Base-by-base conservation (phyloP, 2,113 vertebrate genomes). In the Seriola aureovittata region DNA sequence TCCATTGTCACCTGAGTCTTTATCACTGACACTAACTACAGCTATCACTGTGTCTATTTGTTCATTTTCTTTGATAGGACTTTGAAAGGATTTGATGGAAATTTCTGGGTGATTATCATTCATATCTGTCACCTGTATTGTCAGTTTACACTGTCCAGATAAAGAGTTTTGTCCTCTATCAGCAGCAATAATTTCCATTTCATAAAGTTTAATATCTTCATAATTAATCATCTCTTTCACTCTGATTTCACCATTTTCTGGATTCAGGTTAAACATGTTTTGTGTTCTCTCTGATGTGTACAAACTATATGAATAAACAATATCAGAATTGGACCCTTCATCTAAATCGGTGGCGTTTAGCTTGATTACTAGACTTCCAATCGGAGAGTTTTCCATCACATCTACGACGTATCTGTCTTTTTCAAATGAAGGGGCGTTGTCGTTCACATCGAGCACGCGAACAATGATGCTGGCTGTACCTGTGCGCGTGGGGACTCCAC, bases 91-190 rank as follows among this genome's bases (percentile, higher is more conserved):
- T 74, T 95, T 95, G 2, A 97, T 91, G 0, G 92, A 93, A 32
- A 97, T 81, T 73, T 96, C 93, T 6, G 94, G 94, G 17, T 94
- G 91, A 13, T 95, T 95, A 5, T 95, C 94, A 78, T 95, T 95
- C 88, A 94, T 81, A 8, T 96, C 96, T 6, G 44, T 90, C 52
- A 96, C 88, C 12, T 91, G 89, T 52, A 96, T 81, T 8, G 92
- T 89, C 4, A 86, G 21, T 75, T 78, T 95, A 40, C 95, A 95
- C 58, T 96, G 93, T 0, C 80, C 81, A 2, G 92, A 93, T 25
- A 95, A 57, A 29, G 73, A 40, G 38, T 67, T 86, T 8, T 3
- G 87, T 79, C 92, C 95, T 70, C 91, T 94, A 4, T 96, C 86
- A 9, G 50, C 78, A 29, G 95, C 89, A 75, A 91, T 90, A 32